Evolutionary conservation across 2,113 vertebrate genomes (phyloP), one percentile per base, ranked within the genome.

Genomic region (Emydocephalus ijimae): DNA sequence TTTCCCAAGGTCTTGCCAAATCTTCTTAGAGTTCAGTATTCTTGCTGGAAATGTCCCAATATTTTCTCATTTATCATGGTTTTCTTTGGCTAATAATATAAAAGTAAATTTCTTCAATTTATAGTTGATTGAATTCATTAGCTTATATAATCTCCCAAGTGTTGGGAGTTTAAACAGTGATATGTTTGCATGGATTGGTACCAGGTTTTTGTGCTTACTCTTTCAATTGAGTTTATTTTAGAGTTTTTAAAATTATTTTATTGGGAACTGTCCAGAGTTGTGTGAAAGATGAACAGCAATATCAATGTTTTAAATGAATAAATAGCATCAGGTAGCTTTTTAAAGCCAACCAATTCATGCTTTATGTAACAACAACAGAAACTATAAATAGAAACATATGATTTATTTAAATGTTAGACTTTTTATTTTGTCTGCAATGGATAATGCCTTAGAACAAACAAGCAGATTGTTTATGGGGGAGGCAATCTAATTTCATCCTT

Each of bases 1-100:
- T 74, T 74, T 39, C 15, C 20, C n/a, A 39, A 20, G 69, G 1
- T 39, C 69, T 74, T 74, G n/a, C 69, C 15, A 74, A 74, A 20
- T 74, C n/a, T 74, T 74, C n/a, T 39, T 34, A 74, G n/a, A 34
- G 34, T 74, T 74, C 69, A 74, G 6, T 74, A 21, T 81, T 43
- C 18, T 81, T 81, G 34, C 74, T 81, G 34, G 34, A 43, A 81
- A 43, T 81, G 7, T 81, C 74, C 34, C 74, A 20, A 81, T 39
- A 43, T 81, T 81, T 81, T 81, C 74, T 81, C n/a, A 93, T 94
- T 96, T 94, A 85, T 90, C 94, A 88, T 1, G 0, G 0, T 45
- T 92, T 95, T 94, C 94, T 96, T 94, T 94, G 95, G 93, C 85
- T 39, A 91, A 48, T 69, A 34, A 89, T 45, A 92, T 94, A 95